phyloP scores from a whole-genome alignment of 2,113 vertebrate species.

The Gallinago jamesoni region DNA sequence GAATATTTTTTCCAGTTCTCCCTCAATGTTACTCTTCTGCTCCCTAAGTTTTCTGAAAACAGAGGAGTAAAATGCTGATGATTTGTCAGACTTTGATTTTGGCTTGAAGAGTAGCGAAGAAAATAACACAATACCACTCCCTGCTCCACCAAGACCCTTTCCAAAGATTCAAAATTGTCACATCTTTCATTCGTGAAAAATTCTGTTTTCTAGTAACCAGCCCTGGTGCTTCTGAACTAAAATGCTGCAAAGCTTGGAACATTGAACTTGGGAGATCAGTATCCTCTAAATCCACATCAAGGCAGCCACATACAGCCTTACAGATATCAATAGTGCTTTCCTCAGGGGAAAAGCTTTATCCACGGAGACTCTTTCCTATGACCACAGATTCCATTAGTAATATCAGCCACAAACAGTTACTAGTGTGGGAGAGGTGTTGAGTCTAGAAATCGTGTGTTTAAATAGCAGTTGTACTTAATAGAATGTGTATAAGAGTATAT shows the following conservation, averaged over 20 bases:
- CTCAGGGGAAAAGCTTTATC: not conserved
- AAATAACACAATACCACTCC: not conserved
- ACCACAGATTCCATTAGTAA: not conserved
- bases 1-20: slow-evolving; percentile 62
- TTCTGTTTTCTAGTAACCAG: not conserved
- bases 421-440: not conserved
- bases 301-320: not conserved
- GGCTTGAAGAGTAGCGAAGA: not conserved
- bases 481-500: not conserved
- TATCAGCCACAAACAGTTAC: not conserved
- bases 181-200: not conserved
- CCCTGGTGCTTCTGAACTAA: not conserved
- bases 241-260: not conserved
- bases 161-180: fast-evolving
- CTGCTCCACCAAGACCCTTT: not conserved
- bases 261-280: not conserved
- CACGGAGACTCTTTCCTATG: not conserved
- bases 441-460: not conserved
- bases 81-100: not conserved
- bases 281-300: not conserved
- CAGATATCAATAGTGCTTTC: not conserved
- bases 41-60: slow-evolving; percentile 74
- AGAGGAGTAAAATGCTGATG: not conserved
- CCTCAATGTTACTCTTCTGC: slow-evolving; percentile 35
- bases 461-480: not conserved